phyloP scores from a whole-genome alignment of 1,140 invertebrate species.

The Capitella teleta region DNA sequence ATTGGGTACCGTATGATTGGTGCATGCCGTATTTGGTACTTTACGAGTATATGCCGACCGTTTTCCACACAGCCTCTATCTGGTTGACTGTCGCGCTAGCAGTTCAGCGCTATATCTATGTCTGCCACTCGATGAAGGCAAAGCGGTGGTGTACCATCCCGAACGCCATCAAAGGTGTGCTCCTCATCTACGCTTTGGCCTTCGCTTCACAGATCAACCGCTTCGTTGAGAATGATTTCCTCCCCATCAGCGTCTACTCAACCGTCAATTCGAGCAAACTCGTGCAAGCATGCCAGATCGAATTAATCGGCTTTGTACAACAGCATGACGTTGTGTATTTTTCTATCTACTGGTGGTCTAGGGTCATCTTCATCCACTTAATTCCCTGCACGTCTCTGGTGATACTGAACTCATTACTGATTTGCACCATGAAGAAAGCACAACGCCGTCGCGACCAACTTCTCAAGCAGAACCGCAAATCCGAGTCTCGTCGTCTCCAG shows the following conservation, averaged over 20 bases:
- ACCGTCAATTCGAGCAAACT: constrained; percentile 46
- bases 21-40: constrained; percentile 61
- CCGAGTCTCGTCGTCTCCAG: constrained; percentile 66
- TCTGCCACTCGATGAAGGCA: constrained; percentile 65
- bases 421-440: constrained; percentile 68
- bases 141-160: constrained; percentile 70
- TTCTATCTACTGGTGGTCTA: constrained; percentile 67
- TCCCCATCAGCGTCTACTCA: constrained; percentile 50
- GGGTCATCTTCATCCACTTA: constrained; percentile 80
- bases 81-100: constrained; percentile 76
- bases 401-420: constrained; percentile 75
- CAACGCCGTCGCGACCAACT: constrained; percentile 66
- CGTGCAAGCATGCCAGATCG: constrained; percentile 9
- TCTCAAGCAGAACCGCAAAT: constrained; percentile 72
- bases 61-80: constrained; percentile 84
- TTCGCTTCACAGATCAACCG: constrained; percentile 65
- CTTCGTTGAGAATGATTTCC: constrained; percentile 57
- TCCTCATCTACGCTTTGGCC: constrained; percentile 61
- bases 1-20: constrained; percentile 29
- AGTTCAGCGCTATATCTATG: constrained; percentile 68
- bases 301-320: constrained; percentile 34
- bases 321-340: constrained; percentile 61
- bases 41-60: constrained; percentile 53
- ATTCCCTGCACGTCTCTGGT: constrained; percentile 79
- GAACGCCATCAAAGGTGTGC: constrained; percentile 62